Conservation (phyloP, 2,888 invertebrate species). For the Vannuccia rotundouncinata region DNA sequence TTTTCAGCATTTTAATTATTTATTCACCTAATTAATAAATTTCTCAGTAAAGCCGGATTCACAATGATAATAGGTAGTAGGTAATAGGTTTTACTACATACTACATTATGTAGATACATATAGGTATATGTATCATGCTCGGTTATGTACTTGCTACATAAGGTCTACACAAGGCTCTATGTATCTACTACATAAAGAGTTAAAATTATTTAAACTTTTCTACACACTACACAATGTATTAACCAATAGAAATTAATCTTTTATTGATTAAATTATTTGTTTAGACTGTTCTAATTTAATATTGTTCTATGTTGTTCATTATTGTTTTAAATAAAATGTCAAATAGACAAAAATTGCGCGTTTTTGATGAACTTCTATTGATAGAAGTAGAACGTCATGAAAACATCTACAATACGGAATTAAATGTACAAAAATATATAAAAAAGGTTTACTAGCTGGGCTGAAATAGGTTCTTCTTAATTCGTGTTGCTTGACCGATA, state of each 20-base stretch:
- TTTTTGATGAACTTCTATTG: constrained; percentile 17
- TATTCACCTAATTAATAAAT: no score
- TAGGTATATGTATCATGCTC: constrained; percentile 2
- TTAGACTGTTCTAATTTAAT: neutral
- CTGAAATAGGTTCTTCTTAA: no score
- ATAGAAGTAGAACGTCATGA: constrained; percentile 23
- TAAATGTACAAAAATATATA: constrained; percentile 1
- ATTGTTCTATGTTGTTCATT: neutral
- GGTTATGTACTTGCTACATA: constrained; percentile 21
- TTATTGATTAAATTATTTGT: constrained; percentile 14
- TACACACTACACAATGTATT: constrained; percentile 17
- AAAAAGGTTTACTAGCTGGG: constrained; percentile 12
- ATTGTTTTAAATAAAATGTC: neutral
- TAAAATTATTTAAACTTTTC: constrained; percentile 10
- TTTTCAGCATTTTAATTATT: no score
- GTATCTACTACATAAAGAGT: neutral
- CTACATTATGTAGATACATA: constrained; percentile 2
- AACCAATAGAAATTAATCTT: constrained; percentile 1
- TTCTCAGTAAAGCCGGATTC: neutral
- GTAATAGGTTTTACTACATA: neutral
- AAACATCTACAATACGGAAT: constrained; percentile 1
- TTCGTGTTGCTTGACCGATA: no score
- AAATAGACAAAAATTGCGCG: constrained; percentile 17
- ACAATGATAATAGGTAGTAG: constrained; percentile 5
- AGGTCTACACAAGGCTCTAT: neutral